Evolutionary conservation across 2,888 invertebrate species (phyloP).

Genomic region (Busseola fusca): DNA sequence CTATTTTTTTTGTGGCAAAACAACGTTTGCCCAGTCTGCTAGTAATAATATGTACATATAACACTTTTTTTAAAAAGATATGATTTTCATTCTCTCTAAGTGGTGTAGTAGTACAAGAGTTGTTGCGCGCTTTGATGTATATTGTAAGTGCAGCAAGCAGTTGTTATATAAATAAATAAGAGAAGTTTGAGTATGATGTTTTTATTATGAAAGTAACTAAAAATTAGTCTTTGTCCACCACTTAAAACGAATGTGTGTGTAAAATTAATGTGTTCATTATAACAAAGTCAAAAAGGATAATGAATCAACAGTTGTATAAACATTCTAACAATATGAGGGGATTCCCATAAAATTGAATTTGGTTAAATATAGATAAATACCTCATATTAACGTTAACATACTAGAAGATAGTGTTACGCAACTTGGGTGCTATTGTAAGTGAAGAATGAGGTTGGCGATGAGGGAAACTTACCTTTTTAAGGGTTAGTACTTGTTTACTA

Average conservation of each 20-base stretch:
- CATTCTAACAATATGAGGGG: background rate
- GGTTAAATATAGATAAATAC: background rate
- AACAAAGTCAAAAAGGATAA: background rate
- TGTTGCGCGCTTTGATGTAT: too few species aligned
- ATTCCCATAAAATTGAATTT: background rate
- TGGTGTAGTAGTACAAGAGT: too few species aligned
- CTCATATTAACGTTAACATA: background rate
- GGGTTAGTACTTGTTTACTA: background rate
- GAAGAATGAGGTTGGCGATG: background rate
- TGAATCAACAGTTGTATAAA: background rate
- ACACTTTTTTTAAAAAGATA: too few species aligned
- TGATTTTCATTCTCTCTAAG: too few species aligned
- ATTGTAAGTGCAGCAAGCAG: too few species aligned
- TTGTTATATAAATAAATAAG: too few species aligned
- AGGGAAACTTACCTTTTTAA: too few species aligned
- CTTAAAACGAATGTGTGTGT: too few species aligned
- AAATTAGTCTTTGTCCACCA: background rate
- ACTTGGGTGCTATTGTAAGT: background rate
- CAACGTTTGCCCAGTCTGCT: too few species aligned
- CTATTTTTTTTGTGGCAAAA: too few species aligned
- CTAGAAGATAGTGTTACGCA: background rate
- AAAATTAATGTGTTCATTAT: background rate
- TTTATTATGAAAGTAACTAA: background rate
- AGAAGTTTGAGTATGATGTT: background rate
- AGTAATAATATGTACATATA: too few species aligned